phyloP scores from a whole-genome alignment of 2,888 invertebrate species.

The Eupithecia abbreviata region DNA sequence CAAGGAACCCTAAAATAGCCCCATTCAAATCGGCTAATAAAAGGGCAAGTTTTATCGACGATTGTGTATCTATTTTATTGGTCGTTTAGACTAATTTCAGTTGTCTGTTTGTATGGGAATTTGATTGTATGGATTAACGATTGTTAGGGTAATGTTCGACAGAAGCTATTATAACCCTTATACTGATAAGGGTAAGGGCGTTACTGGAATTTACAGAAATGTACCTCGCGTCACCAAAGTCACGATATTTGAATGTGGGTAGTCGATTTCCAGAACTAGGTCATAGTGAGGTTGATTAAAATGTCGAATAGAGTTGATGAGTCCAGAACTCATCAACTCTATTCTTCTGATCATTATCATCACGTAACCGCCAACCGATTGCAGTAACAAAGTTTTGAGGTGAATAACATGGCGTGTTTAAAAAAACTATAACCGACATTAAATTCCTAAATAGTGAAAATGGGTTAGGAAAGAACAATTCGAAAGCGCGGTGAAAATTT shows the following conservation, averaged over 20 bases:
- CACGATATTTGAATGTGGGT: not conserved
- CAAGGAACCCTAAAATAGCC: constrained; percentile 43
- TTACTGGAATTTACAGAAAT: not conserved
- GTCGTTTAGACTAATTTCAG: constrained; percentile 70
- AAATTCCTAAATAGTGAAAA: too few relatives aligned
- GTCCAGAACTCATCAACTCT: too few relatives aligned
- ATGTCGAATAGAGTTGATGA: constrained; percentile 6
- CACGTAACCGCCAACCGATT: not conserved
- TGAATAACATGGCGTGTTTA: too few relatives aligned
- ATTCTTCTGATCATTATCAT: not conserved
- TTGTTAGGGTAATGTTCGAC: constrained; percentile 32
- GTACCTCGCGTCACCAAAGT: not conserved
- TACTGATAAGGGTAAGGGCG: constrained; percentile 3
- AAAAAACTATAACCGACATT: too few relatives aligned
- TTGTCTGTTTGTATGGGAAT: constrained; percentile 58
- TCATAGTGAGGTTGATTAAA: constrained; percentile 7
- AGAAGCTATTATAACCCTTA: constrained; percentile 11
- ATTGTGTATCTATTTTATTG: constrained; percentile 64
- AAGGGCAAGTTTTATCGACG: constrained; percentile 65
- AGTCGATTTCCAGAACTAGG: not conserved
- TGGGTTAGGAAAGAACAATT: too few relatives aligned
- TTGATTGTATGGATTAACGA: constrained; percentile 46
- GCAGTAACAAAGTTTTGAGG: not conserved
- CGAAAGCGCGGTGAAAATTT: too few relatives aligned
- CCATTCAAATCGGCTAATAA: constrained; percentile 62